A percentile compares a stretch with the other conserved stretches of the same genome.
Evolutionary conservation across 2,888 invertebrate genomes (phyloP).

Genomic region (Sturmia bella): DNA sequence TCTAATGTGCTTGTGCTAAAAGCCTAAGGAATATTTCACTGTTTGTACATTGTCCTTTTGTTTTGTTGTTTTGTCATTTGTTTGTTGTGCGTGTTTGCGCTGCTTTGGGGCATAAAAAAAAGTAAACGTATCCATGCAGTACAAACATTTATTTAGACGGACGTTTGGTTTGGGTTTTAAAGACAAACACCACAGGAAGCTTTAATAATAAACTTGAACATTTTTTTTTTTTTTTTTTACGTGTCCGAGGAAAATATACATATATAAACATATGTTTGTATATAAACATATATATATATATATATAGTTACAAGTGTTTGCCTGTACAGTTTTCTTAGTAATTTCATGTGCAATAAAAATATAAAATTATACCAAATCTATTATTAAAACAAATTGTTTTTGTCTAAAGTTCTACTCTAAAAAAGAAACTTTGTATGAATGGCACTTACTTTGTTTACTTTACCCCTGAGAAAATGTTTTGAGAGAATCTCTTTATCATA

Average conservation of each 20-base stretch:
- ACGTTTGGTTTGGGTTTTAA: constrained; percentile 8
- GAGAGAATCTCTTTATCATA: too few species aligned
- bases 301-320: too few species aligned
- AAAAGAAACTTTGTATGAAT: too few species aligned
- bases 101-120: constrained; percentile 28
- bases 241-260: constrained; percentile 1
- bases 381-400: too few species aligned
- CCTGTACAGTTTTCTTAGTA: too few species aligned
- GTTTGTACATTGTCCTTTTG: not conserved
- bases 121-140: constrained; percentile 40
- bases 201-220: constrained; percentile 6
- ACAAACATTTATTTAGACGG: constrained; percentile 47
- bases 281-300: too few species aligned
- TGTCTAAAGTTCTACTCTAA: too few species aligned
- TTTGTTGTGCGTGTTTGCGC: constrained; percentile 8
- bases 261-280: too few species aligned
- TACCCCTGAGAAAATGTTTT: too few species aligned
- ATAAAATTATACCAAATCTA: too few species aligned
- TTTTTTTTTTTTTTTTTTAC: not conserved
- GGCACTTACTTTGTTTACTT: too few species aligned
- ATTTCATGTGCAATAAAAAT: too few species aligned
- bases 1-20: constrained; percentile 31
- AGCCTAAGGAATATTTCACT: constrained; percentile 35
- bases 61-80: not conserved
- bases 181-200: not conserved